These are phyloP conservation scores for Nesoenas mayeri DNA, from an alignment of 2,113 vertebrate species.

Conservation along the genomic window DNA sequence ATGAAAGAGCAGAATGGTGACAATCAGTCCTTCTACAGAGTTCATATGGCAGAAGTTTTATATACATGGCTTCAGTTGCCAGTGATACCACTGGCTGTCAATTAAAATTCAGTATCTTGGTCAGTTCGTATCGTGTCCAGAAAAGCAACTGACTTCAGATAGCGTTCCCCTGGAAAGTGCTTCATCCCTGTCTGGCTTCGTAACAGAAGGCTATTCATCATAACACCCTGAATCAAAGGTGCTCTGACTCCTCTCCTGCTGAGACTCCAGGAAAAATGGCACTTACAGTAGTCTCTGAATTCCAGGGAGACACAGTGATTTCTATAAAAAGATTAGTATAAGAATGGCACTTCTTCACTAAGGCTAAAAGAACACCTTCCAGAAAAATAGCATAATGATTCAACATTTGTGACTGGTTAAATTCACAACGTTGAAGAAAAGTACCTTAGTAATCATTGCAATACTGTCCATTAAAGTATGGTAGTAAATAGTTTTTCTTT, in stretches of 20 bases:
- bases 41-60: background rate
- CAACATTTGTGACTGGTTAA: constrained; percentile 5
- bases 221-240: background rate
- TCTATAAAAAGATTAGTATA: background rate
- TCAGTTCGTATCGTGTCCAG: background rate
- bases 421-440: background rate
- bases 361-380: constrained; percentile 35
- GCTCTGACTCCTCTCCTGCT: constrained; percentile 17
- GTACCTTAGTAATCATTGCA: background rate
- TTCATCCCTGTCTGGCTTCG: background rate
- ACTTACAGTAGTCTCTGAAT: background rate
- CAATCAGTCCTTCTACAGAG: background rate
- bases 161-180: background rate
- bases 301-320: background rate
- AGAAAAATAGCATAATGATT: background rate
- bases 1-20: background rate
- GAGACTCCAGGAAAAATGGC: background rate
- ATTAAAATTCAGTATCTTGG: background rate
- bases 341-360: constrained; percentile 6
- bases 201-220: background rate
- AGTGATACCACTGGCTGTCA: background rate
- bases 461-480: background rate
- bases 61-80: background rate
- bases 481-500: constrained; percentile 14
- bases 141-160: background rate